Percentiles rank a stretch among this genome's conserved stretches.
phyloP scores from a whole-genome alignment of 2,888 invertebrate genomes.

The Stramonita haemastoma region DNA sequence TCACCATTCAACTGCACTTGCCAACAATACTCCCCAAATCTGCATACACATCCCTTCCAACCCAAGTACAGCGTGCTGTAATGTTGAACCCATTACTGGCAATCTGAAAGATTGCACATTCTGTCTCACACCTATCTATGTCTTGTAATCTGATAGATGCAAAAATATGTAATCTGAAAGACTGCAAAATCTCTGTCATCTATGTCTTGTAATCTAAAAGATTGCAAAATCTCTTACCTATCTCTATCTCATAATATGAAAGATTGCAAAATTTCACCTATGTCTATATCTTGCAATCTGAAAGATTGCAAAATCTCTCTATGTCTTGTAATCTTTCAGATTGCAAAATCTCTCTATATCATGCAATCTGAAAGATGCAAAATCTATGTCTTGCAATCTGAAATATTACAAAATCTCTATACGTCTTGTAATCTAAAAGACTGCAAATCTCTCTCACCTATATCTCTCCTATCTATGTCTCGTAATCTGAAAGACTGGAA shows the following conservation, averaged over 20 bases:
- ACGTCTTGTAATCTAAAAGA: constrained; percentile 97
- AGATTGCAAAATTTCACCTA: neutral
- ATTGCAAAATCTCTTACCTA: constrained; percentile 58
- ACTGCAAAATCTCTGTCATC: too few relatives aligned
- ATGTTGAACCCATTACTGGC: too few relatives aligned
- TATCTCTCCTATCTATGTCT: constrained; percentile 84
- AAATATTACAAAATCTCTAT: constrained; percentile 65
- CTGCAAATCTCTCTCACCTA: too few relatives aligned
- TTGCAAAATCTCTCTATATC: constrained; percentile 81
- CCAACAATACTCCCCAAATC: too few relatives aligned
- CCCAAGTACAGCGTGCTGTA: too few relatives aligned
- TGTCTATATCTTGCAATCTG: constrained; percentile 88
- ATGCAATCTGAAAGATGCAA: too few relatives aligned
- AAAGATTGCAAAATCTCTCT: constrained; percentile 82
- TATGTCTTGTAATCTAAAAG: neutral
- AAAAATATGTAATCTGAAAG: too few relatives aligned
- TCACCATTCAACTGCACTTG: too few relatives aligned
- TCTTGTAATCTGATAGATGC: constrained; percentile 82
- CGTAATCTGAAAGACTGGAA: constrained; percentile 92
- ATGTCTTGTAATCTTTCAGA: constrained; percentile 85
- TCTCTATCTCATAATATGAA: constrained; percentile 97
- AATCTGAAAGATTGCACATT: constrained; percentile 84
- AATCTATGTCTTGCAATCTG: constrained; percentile 7
- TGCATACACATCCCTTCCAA: too few relatives aligned
- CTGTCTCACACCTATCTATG: constrained; percentile 83